A percentile compares a stretch with the other conserved stretches of the same genome.
These are phyloP conservation scores for Paracentrotus lividus DNA, from an alignment of 53 echinoderm and acorn worm genomes.

Conservation along the genomic window DNA sequence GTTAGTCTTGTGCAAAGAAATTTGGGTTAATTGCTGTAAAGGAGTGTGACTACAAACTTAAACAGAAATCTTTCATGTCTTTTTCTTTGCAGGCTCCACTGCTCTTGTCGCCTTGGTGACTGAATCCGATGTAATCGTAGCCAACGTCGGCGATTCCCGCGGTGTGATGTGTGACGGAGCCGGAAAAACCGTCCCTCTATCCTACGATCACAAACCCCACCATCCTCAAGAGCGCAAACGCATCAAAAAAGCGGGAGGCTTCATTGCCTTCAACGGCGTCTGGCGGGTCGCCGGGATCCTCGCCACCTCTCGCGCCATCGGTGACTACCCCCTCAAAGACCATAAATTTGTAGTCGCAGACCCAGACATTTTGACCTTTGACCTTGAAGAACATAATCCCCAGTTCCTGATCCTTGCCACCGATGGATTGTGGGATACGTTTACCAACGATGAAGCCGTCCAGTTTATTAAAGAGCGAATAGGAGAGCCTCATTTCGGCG, in stretches of 20 bases:
- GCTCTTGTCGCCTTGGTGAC: slow-evolving; percentile 88
- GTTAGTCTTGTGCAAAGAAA: too few species aligned
- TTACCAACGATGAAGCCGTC: slow-evolving; percentile 97
- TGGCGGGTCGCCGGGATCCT: slow-evolving; percentile 97
- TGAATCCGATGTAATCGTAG: slow-evolving; percentile 84
- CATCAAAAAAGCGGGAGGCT: slow-evolving; percentile 95
- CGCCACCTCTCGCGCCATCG: slow-evolving; percentile 96
- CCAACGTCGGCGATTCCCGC: slow-evolving; percentile 97
- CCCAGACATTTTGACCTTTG: slow-evolving; percentile 90
- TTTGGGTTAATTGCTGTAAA: too few species aligned
- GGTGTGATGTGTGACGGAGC: slow-evolving; percentile 91
- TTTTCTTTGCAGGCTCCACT: slow-evolving; percentile 81
- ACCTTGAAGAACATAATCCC: slow-evolving; percentile 78
- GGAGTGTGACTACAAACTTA: too few species aligned
- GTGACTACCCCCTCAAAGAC: slow-evolving; percentile 94
- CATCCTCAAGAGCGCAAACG: slow-evolving; percentile 89
- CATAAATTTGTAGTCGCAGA: slow-evolving; percentile 90
- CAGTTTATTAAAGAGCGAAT: slow-evolving; percentile 88
- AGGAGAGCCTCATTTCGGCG: slow-evolving; percentile 91
- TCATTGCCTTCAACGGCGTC: slow-evolving; percentile 96
- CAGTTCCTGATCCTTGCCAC: slow-evolving; percentile 95
- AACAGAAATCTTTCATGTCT: not conserved
- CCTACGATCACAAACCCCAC: slow-evolving; percentile 97
- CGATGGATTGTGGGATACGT: slow-evolving; percentile 97
- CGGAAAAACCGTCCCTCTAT: slow-evolving; percentile 90